Evolutionary conservation across 2,888 invertebrate species (phyloP).

Genomic region (Diarsia brunnea): DNA sequence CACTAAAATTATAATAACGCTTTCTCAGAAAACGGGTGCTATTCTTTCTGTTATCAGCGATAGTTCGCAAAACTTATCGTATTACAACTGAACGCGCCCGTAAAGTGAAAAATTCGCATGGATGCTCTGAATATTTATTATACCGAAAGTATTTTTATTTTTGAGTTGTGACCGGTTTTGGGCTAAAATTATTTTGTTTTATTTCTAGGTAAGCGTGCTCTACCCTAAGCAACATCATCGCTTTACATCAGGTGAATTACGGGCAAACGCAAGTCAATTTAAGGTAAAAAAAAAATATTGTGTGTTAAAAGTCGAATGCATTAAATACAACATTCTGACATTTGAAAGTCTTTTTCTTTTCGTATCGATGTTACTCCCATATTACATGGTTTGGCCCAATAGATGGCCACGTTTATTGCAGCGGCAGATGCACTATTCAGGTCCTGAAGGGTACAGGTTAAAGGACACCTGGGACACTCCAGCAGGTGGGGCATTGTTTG

Average conservation of each 20-base stretch:
- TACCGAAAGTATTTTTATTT: not conserved
- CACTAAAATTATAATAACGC: slow-evolving; percentile 19
- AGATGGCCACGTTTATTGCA: no score
- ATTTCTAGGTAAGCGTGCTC: not conserved
- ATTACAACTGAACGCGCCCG: slow-evolving; percentile 25
- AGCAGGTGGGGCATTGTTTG: no score
- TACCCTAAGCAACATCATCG: not conserved
- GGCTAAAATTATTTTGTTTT: not conserved
- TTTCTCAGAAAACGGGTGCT: slow-evolving; percentile 4
- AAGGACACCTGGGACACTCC: no score
- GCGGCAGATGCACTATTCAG: no score
- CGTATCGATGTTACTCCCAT: no score
- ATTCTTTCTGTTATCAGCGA: slow-evolving; percentile 13
- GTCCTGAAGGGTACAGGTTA: no score
- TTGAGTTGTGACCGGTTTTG: not conserved
- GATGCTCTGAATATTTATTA: slow-evolving; percentile 28
- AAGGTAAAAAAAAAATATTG: not conserved
- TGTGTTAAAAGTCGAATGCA: not conserved
- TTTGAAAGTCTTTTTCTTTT: no score
- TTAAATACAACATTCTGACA: not conserved
- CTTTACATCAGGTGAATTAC: not conserved
- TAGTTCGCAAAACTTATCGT: slow-evolving; percentile 34
- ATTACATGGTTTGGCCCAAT: no score
- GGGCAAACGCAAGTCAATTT: not conserved
- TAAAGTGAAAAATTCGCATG: slow-evolving; percentile 24